Base-by-base conservation (phyloP, 2,888 invertebrate genomes). In the Aporophyla nigra region DNA sequence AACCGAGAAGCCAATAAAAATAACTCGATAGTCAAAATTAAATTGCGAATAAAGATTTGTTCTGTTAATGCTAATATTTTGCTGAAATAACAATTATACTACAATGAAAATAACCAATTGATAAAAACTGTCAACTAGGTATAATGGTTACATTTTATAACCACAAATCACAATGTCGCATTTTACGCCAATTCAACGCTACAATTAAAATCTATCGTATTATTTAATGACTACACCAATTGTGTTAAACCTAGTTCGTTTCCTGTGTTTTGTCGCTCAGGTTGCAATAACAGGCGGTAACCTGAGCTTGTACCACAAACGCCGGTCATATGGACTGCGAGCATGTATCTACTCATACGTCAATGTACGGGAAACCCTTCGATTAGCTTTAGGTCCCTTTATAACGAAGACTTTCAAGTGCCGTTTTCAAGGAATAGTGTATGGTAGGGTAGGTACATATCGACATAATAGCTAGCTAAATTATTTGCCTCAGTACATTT, bases 281-380 rank as follows among this genome's bases (percentile, higher is more conserved):
- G 76, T 81, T 76, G 68, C 72, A 76, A 68, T 76, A 82, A 69
- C 76, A 72, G 68, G 80, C 78, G 78, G 92, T 90, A 92, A 92
- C 87, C 78, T 75, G 91, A 92, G 88, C 89, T 82, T 82, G 75
- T 85, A 88, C 89, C 80, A 87, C 87, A 83, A 87, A 80, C 76
- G 67, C 75, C 73, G 77, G 83, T 85, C 83, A 92, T 87, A 80
- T 74, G 90, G 89, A 82, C 87, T 59, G 70, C 77, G 70, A 71
- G 62, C 63, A 68, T 69, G 59, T 80, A 63, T 78, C 83, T 87
- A 88, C 82, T 83, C 86, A 88, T 86, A 89, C 90, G 89, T 81
- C 80, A 79, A 79, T 91, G 91, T 88, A 91, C 89, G 89, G 92
- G 92, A 96, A 96, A 94, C 96, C 96, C 94, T 95, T 94, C 92